Base-by-base conservation (phyloP, 2,888 invertebrate species). In the Tupiocoris notatus region DNA sequence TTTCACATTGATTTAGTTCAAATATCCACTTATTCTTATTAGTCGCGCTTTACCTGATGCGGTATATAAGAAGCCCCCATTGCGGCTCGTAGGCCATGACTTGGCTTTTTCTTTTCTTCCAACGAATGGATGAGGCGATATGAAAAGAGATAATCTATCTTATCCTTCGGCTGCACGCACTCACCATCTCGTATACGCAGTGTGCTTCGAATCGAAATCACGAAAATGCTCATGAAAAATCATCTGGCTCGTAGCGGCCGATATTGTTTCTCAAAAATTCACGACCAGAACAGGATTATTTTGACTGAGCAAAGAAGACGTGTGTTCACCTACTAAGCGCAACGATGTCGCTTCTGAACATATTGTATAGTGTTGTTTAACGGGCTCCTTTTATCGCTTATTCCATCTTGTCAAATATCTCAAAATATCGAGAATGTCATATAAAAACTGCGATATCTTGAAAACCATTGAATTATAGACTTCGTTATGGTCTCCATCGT, bases 1-100 rank as follows among this genome's bases (percentile, higher is more conserved):
- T 67, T 39, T 39, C 57, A 67, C 67, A 67, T 67, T 67, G 67
- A 67, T 67, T 67, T 67, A 67, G 67, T 67, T 67, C 67, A 67
- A 67, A 67, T 65, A 65, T 65, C 65, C 65, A 65, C 65, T 65
- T 65, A 65, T 39, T 65, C 65, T 65, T 65, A 65, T 65, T 65
- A 65, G 65, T 65, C 65, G 65, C 65, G 65, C 65, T 65, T 65
- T 39, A 65, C 65, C 39, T 65, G 65, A 39, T 24, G 39, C 65
- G 16, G 65, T n/a, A n/a, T n/a, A n/a, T 20, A 39, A 65, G 65
- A 65, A 20, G 18, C 65, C 65, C 39, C 39, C 39, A 3, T 39
- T 12, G 39, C 39, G 12, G 39, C n/a, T n/a, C n/a, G n/a, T n/a
- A n/a, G n/a, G n/a, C 39, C 39, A 39, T 39, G 39, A 39, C 39